These are phyloP conservation scores for Tinea trinotella DNA, from an alignment of 2,888 invertebrate species.

Conservation along the genomic window DNA sequence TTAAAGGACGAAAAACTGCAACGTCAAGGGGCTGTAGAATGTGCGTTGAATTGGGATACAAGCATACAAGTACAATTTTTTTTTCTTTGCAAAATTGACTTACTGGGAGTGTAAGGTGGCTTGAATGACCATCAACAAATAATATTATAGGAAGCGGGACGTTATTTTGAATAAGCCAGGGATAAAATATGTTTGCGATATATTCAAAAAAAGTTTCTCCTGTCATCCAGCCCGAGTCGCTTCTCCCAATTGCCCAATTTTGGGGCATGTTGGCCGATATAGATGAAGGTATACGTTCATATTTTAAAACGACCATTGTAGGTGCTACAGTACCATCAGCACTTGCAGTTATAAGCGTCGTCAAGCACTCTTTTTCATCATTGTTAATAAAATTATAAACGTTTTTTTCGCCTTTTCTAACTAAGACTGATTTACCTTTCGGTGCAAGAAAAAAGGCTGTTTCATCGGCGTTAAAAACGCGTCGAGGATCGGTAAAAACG, in stretches of 20 bases:
- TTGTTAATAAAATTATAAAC: constrained; percentile 24
- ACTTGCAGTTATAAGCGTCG: constrained; percentile 22
- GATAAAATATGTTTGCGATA: constrained; percentile 25
- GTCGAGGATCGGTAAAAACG: constrained; percentile 19
- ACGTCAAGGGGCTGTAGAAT: constrained; percentile 24
- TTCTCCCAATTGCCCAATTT: constrained; percentile 18
- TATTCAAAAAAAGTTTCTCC: constrained; percentile 24
- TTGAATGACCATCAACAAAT: constrained; percentile 28
- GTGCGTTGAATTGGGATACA: constrained; percentile 24
- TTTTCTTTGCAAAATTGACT: constrained; percentile 26
- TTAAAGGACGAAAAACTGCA: constrained; percentile 20
- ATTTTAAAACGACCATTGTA: constrained; percentile 23
- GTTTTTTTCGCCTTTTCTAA: constrained; percentile 24
- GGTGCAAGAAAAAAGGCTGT: constrained; percentile 24
- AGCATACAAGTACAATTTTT: constrained; percentile 22
- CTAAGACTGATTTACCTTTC: constrained; percentile 25
- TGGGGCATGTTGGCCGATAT: constrained; percentile 19
- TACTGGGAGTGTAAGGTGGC: constrained; percentile 26
- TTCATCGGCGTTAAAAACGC: constrained; percentile 25
- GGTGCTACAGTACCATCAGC: constrained; percentile 23
- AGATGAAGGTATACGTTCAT: constrained; percentile 20
- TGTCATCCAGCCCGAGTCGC: constrained; percentile 24
- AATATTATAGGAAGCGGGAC: constrained; percentile 25
- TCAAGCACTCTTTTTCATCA: constrained; percentile 23
- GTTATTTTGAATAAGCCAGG: constrained; percentile 25